Percentiles rank a stretch among this genome's conserved stretches.
These are phyloP conservation scores for Meles meles DNA, from an alignment of 2,113 vertebrate genomes.

Conservation along the genomic window DNA sequence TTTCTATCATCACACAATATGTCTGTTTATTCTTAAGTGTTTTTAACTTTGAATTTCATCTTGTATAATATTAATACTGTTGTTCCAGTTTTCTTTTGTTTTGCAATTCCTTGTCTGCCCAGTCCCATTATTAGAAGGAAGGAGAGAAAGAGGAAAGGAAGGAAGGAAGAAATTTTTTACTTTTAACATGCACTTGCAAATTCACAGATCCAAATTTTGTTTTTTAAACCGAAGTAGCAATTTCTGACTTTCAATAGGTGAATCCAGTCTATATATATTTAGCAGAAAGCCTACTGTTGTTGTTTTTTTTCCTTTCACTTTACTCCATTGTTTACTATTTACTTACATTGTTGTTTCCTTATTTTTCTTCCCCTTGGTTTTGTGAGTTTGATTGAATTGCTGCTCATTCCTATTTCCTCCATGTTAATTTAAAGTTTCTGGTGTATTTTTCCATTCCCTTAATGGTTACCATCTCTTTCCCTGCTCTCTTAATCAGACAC, in stretches of 20 bases:
- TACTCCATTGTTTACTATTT: neutral
- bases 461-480: neutral
- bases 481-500: slow-evolving; percentile 19
- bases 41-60: slow-evolving; percentile 2
- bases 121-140: neutral
- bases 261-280: neutral
- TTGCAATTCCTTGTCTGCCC: neutral
- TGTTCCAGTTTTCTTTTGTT: neutral
- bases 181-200: neutral
- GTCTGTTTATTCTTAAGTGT: neutral
- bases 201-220: neutral
- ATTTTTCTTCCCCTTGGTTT: slow-evolving; percentile 12
- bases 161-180: neutral
- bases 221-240: neutral
- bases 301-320: neutral
- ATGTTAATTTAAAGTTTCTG: slow-evolving; percentile 36
- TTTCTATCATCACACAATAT: neutral
- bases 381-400: neutral
- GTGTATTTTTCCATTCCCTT: slow-evolving; percentile 14
- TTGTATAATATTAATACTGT: neutral
- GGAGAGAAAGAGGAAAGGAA: neutral
- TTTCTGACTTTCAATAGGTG: neutral
- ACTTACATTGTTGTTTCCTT: neutral
- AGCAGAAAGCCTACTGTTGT: neutral
- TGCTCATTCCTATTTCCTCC: neutral